These are phyloP conservation scores for Augiades crinisus DNA, from an alignment of 2,888 invertebrate species.

Conservation along the genomic window DNA sequence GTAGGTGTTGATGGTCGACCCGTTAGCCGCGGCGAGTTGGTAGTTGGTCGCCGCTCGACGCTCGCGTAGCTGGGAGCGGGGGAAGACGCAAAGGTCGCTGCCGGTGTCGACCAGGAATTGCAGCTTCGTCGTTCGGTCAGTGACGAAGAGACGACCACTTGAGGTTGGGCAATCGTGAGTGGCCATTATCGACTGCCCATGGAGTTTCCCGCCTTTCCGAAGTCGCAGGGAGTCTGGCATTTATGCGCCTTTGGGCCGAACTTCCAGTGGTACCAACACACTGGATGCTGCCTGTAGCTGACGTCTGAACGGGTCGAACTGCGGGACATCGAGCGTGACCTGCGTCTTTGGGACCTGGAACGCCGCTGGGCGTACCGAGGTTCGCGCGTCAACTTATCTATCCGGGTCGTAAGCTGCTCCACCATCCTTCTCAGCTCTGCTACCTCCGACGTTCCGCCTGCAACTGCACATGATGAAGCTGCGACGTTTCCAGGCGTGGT, in stretches of 20 bases:
- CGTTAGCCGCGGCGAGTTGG: constrained; percentile 40
- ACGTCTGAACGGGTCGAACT: constrained; percentile 21
- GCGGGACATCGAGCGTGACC: not conserved
- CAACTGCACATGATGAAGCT: not conserved
- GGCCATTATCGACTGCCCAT: constrained; percentile 38
- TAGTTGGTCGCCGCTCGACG: constrained; percentile 32
- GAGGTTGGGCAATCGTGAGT: constrained; percentile 30
- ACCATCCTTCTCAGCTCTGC: constrained; percentile 6
- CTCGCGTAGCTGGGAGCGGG: constrained; percentile 27
- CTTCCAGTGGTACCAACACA: constrained; percentile 34
- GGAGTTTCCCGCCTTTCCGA: constrained; percentile 25
- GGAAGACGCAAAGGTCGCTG: constrained; percentile 33
- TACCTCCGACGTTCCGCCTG: not conserved
- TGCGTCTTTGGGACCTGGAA: not conserved
- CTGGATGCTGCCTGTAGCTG: constrained; percentile 23
- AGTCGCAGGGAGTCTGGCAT: constrained; percentile 28
- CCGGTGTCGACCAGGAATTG: constrained; percentile 27
- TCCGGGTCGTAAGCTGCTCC: not conserved
- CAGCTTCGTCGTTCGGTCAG: constrained; percentile 27
- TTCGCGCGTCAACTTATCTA: not conserved
- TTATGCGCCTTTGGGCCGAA: constrained; percentile 21
- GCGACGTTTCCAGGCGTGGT: not conserved
- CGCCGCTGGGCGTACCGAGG: not conserved
- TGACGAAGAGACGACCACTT: constrained; percentile 32
- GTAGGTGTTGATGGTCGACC: constrained; percentile 39